Conservation (phyloP, 1,140 invertebrate genomes). For the Thaumatotibia leucotreta region DNA sequence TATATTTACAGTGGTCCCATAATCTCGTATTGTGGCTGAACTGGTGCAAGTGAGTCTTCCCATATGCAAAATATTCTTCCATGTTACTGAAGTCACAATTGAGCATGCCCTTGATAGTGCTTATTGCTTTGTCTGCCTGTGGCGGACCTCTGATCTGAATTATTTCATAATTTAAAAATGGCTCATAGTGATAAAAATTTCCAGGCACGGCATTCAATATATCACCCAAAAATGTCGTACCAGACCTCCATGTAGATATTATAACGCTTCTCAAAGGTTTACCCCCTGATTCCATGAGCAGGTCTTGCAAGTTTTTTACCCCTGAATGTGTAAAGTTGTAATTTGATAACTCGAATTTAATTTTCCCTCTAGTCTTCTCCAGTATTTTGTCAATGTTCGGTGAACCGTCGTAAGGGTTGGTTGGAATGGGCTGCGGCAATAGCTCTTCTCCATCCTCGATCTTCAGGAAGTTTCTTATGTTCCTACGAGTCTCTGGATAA, state of each 20-base stretch:
- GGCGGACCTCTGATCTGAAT: slow-evolving; percentile 85
- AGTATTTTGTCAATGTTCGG: slow-evolving; percentile 58
- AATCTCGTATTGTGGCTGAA: slow-evolving; percentile 90
- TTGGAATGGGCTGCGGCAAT: slow-evolving; percentile 43
- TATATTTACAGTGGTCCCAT: slow-evolving; percentile 86
- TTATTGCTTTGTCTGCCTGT: slow-evolving; percentile 80
- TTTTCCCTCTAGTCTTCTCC: slow-evolving; percentile 55
- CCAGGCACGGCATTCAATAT: slow-evolving; percentile 88
- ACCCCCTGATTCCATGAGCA: slow-evolving; percentile 82
- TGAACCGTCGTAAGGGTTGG: slow-evolving; percentile 51
- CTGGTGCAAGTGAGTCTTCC: slow-evolving; percentile 85
- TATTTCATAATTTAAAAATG: slow-evolving; percentile 88
- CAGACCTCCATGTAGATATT: slow-evolving; percentile 89
- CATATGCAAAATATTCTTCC: slow-evolving; percentile 86
- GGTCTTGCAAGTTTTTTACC: slow-evolving; percentile 77
- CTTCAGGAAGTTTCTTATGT: slow-evolving; percentile 61
- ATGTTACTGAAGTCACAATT: slow-evolving; percentile 86
- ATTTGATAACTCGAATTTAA: slow-evolving; percentile 49
- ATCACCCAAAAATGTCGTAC: slow-evolving; percentile 93
- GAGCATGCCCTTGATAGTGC: slow-evolving; percentile 83
- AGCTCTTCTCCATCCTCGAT: slow-evolving; percentile 51
- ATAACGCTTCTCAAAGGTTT: slow-evolving; percentile 85
- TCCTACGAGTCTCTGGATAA: slow-evolving; percentile 65
- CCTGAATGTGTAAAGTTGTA: slow-evolving; percentile 61
- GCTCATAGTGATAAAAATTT: slow-evolving; percentile 93